Conservation (phyloP, 1,140 invertebrate species). For the Caenorhabditis inopinata region DNA sequence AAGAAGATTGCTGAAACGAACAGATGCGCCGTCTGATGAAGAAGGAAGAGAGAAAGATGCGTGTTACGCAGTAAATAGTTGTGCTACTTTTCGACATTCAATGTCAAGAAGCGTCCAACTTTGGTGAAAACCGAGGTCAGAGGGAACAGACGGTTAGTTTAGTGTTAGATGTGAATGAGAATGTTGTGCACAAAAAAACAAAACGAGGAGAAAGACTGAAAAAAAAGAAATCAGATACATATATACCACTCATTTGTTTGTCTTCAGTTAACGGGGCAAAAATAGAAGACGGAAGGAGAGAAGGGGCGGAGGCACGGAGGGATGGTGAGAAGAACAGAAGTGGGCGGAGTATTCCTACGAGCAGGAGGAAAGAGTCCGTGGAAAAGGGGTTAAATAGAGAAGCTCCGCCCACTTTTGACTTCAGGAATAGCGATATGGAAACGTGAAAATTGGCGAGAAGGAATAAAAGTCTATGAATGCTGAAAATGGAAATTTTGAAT, state of each 20-base stretch:
- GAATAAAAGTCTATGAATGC: too few species aligned
- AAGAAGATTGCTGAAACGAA: background rate
- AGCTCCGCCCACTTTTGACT: background rate
- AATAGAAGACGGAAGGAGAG: background rate
- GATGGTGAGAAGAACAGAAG: background rate
- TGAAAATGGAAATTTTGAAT: too few species aligned
- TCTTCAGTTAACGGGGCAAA: constrained; percentile 16
- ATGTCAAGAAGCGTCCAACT: background rate
- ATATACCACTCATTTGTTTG: constrained; percentile 22
- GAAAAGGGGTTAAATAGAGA: background rate
- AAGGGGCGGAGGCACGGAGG: background rate
- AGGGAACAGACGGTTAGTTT: background rate
- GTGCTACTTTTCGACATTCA: background rate
- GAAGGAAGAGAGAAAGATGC: background rate
- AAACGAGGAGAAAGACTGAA: background rate
- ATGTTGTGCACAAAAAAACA: background rate
- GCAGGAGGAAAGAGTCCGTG: background rate
- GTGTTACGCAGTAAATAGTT: constrained; percentile 26
- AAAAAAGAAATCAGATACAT: background rate
- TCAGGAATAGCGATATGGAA: too few species aligned
- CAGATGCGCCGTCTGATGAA: background rate
- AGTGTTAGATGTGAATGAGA: constrained; percentile 1
- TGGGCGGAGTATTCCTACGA: background rate
- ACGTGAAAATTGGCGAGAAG: too few species aligned
- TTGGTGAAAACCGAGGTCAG: background rate